These are phyloP conservation scores for Petrocephalus sullivani DNA, from an alignment of 2,797 vertebrate genomes.

Conservation along the genomic window DNA sequence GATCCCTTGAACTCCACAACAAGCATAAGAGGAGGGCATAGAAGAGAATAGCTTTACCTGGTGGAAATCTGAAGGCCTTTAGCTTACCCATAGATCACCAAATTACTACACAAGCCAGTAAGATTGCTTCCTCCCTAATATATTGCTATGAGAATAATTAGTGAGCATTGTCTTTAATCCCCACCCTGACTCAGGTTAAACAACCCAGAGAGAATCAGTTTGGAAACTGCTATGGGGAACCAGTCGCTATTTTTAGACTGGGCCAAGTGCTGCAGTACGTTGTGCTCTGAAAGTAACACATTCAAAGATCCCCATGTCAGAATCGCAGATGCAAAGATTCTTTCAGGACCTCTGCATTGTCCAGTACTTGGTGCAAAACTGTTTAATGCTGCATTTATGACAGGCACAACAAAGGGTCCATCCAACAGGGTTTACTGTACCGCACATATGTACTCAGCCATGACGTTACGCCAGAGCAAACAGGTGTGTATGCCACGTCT, in stretches of 20 bases:
- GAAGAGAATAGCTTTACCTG: too few species aligned
- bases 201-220: not conserved
- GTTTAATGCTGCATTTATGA: not conserved
- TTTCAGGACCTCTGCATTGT: not conserved
- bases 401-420: not conserved
- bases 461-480: not conserved
- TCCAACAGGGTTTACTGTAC: not conserved
- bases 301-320: not conserved
- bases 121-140: not conserved
- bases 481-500: not conserved
- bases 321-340: not conserved
- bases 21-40: too few species aligned
- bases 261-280: not conserved
- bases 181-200: not conserved
- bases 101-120: not conserved
- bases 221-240: constrained; percentile 1
- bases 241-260: not conserved
- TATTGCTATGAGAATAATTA: not conserved
- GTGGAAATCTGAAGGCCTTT: not conserved
- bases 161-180: not conserved
- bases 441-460: not conserved
- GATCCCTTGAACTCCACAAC: too few species aligned
- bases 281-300: not conserved
- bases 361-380: not conserved
- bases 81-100: not conserved